Percentiles rank a stretch among this genome's conserved stretches.
phyloP scores from a whole-genome alignment of 2,113 vertebrate species.

The Choloepus hoffmanni region DNA sequence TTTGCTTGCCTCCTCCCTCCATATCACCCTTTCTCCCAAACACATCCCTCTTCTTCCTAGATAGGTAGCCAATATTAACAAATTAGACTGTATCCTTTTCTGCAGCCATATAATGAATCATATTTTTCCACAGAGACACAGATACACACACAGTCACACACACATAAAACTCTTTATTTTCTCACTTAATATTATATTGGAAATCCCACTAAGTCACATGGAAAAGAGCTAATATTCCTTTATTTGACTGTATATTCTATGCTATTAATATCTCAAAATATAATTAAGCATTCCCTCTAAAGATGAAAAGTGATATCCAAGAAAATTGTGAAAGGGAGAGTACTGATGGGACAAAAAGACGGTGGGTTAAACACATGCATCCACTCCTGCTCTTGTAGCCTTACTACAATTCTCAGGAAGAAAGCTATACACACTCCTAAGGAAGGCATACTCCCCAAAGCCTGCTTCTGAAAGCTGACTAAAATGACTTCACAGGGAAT shows the following conservation, averaged over 20 bases:
- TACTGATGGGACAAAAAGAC: not conserved
- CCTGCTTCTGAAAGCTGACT: not conserved
- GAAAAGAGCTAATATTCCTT: not conserved
- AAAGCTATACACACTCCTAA: too few relatives aligned
- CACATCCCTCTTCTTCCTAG: not conserved
- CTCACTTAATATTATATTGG: not conserved
- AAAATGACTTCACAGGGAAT: not conserved
- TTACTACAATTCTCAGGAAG: too few relatives aligned
- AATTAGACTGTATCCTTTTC: not conserved
- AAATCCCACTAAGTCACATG: not conserved
- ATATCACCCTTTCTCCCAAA: not conserved
- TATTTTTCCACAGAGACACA: not conserved
- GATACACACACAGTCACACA: not conserved
- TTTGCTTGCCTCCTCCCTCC: not conserved
- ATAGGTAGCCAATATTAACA: not conserved
- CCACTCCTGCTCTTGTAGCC: not conserved
- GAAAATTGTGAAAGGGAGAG: not conserved
- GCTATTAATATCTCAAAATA: conserved; percentile 19
- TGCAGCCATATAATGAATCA: not conserved
- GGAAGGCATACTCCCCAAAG: too few relatives aligned
- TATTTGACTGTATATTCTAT: not conserved
- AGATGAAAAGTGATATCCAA: not conserved
- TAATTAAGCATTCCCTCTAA: conserved; percentile 1
- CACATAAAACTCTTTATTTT: not conserved
- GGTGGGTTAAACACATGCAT: not conserved